phyloP scores from a whole-genome alignment of 2,888 invertebrate genomes.

The Melanargia galathea region DNA sequence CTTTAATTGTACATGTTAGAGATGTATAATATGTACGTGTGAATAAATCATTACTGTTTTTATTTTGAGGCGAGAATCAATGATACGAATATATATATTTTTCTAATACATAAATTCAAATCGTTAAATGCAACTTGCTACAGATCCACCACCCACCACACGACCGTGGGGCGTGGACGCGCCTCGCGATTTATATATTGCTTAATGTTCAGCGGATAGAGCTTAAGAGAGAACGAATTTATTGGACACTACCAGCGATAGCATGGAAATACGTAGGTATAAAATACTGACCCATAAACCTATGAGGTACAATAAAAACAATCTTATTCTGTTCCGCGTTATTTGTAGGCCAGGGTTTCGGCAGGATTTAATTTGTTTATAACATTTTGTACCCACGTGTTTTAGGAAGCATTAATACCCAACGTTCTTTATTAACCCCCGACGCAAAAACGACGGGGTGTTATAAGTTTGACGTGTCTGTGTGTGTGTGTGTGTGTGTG shows the following conservation, averaged over 20 bases:
- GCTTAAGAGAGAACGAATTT: conserved; percentile 36
- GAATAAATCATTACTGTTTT: too few species aligned
- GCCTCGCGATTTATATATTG: conserved; percentile 35
- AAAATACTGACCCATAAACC: conserved; percentile 35
- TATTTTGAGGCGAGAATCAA: too few species aligned
- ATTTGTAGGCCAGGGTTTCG: conserved; percentile 31
- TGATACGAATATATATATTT: too few species aligned
- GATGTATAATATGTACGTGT: too few species aligned
- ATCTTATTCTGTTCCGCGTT: conserved; percentile 11
- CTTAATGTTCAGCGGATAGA: conserved; percentile 40
- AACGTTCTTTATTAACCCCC: background rate
- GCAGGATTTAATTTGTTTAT: background rate
- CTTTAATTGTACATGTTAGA: too few species aligned
- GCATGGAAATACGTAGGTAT: conserved; percentile 28
- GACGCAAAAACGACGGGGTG: too few species aligned
- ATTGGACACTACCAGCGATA: conserved; percentile 33
- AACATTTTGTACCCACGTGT: background rate
- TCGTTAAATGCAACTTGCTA: background rate
- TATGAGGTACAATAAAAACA: conserved; percentile 32
- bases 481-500: background rate
- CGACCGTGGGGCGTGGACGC: background rate
- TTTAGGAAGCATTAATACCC: background rate
- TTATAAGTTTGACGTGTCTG: too few species aligned
- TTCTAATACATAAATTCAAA: background rate
- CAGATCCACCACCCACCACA: conserved; percentile 4